phyloP scores from a whole-genome alignment of 2,113 vertebrate genomes.

The Menidia beryllina region DNA sequence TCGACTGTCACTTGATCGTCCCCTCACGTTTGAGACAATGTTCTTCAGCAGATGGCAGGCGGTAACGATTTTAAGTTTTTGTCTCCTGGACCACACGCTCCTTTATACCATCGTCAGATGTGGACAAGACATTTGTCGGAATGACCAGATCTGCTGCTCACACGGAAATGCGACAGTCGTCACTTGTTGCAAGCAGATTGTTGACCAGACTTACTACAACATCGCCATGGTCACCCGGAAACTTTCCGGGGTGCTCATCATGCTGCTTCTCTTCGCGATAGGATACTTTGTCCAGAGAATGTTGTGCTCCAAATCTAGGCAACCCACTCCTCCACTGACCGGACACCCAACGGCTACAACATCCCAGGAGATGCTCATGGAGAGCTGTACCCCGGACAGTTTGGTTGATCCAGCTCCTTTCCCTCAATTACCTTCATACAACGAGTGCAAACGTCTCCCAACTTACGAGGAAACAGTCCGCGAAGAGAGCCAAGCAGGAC shows the following conservation, averaged over 20 bases:
- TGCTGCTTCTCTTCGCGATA: constrained; percentile 87
- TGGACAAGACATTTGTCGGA: constrained; percentile 79
- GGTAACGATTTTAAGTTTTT: constrained; percentile 10
- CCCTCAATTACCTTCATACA: constrained; percentile 85
- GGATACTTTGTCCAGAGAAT: constrained; percentile 87
- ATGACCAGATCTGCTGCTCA: constrained; percentile 83
- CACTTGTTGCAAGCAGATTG: constrained; percentile 81
- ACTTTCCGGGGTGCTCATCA: constrained; percentile 87
- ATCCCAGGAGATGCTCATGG: constrained; percentile 83
- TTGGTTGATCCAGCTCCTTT: constrained; percentile 35
- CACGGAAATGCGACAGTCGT: constrained; percentile 72
- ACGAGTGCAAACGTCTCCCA: constrained; percentile 88
- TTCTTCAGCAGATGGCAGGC: constrained; percentile 15
- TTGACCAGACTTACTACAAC: constrained; percentile 83
- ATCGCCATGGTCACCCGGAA: constrained; percentile 88
- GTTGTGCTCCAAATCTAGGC: constrained; percentile 83
- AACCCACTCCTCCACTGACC: constrained; percentile 62
- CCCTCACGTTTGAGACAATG: constrained; percentile 20
- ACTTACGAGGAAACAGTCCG: constrained; percentile 89
- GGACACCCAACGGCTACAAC: constrained; percentile 67
- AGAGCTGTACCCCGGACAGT: constrained; percentile 64
- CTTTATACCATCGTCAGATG: constrained; percentile 71
- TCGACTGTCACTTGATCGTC: background rate
- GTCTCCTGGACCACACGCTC: constrained; percentile 13
- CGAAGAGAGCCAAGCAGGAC: constrained; percentile 11